phyloP scores from a whole-genome alignment of 2,113 vertebrate species.

The Macquaria ambigua region DNA sequence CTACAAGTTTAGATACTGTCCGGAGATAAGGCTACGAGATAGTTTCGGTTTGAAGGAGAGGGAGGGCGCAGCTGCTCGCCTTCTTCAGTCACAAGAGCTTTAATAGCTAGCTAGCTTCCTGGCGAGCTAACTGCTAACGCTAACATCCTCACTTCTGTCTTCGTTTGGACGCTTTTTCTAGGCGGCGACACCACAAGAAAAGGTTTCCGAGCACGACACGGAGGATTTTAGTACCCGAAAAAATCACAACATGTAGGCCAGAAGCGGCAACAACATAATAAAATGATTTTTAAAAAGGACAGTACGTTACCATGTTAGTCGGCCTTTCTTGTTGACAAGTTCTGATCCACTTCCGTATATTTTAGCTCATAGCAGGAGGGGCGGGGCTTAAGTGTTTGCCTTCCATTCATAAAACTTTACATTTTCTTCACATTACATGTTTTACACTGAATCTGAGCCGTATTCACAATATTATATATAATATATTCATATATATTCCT shows the following conservation, averaged over 20 bases:
- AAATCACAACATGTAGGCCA: neutral
- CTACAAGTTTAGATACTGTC: neutral
- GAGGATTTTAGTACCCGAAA: accelerated
- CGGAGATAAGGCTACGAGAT: neutral
- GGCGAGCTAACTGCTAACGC: slow-evolving; percentile 71
- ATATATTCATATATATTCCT: neutral
- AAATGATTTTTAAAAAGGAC: neutral
- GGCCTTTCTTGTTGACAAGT: slow-evolving; percentile 83
- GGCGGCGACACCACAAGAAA: slow-evolving; percentile 31
- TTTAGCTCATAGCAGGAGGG: slow-evolving; percentile 44
- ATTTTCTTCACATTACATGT: neutral
- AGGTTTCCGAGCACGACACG: accelerated
- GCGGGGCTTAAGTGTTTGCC: slow-evolving; percentile 23
- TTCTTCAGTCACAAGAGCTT: slow-evolving; percentile 37
- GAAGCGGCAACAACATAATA: accelerated
- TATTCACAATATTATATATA: accelerated
- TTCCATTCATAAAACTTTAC: slow-evolving; percentile 47
- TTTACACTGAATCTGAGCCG: neutral
- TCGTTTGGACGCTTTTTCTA: slow-evolving; percentile 15
- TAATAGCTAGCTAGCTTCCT: slow-evolving; percentile 43
- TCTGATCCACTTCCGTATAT: slow-evolving; percentile 79
- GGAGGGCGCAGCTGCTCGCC: slow-evolving; percentile 14
- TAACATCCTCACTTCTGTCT: slow-evolving; percentile 50
- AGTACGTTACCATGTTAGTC: slow-evolving; percentile 68
- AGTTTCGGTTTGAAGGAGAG: slow-evolving; percentile 49